These are phyloP conservation scores for Nannobrachium achirus DNA, from an alignment of 2,113 vertebrate genomes.

Conservation along the genomic window DNA sequence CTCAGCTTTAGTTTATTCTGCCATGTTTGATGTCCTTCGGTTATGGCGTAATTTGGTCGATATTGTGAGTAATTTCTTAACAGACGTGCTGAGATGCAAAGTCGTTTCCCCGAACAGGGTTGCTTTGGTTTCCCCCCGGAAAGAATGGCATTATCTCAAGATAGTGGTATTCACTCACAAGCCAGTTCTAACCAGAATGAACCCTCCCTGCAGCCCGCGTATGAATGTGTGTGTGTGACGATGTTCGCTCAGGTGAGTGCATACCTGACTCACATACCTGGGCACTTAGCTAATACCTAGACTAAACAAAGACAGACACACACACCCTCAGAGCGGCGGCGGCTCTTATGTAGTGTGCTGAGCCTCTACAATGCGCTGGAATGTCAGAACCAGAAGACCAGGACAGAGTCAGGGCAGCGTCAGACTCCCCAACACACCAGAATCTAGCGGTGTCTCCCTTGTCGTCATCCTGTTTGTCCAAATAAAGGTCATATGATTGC, in stretches of 20 bases:
- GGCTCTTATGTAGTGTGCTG: not conserved
- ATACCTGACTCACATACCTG: slow-evolving; percentile 51
- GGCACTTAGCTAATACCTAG: not conserved
- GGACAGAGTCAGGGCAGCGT: too few relatives aligned
- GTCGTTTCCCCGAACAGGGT: too few relatives aligned
- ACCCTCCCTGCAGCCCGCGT: not conserved
- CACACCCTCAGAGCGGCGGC: not conserved
- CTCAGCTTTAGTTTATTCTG: not conserved
- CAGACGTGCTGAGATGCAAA: too few relatives aligned
- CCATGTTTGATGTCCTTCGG: not conserved
- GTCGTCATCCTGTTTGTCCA: slow-evolving; percentile 21
- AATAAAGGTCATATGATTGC: slow-evolving; percentile 51
- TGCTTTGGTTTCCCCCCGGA: too few relatives aligned
- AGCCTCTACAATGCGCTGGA: not conserved
- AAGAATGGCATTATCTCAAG: slow-evolving; percentile 34
- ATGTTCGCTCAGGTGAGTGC: slow-evolving; percentile 47
- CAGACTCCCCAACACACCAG: not conserved
- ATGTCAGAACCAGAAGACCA: slow-evolving; percentile 1
- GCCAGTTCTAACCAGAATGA: slow-evolving; percentile 34
- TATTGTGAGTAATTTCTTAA: too few relatives aligned
- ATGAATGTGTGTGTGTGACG: not conserved
- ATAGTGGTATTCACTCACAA: slow-evolving; percentile 26
- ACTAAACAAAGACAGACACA: not conserved
- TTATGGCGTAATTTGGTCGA: too few relatives aligned
- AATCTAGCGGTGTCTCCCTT: slow-evolving; percentile 13